These are phyloP conservation scores for Macrosiphum euphorbiae DNA, from an alignment of 2,888 invertebrate species.

Conservation along the genomic window DNA sequence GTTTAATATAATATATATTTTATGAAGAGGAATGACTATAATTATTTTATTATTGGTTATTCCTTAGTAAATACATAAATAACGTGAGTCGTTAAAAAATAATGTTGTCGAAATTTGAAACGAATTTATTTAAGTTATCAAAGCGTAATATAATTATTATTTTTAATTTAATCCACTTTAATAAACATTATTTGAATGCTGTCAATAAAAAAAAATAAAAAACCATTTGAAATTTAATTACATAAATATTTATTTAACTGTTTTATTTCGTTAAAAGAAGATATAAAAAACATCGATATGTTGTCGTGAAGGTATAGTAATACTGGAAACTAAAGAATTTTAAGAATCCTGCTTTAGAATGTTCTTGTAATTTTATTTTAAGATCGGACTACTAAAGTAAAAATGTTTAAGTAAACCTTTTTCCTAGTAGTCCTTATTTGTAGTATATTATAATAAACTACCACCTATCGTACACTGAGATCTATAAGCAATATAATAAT, in stretches of 20 bases:
- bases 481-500: background rate
- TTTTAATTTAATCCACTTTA: background rate
- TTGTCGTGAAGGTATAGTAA: background rate
- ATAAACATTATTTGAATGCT: background rate
- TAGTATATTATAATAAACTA: background rate
- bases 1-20: background rate
- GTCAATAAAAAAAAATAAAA: background rate
- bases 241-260: background rate
- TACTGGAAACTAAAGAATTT: background rate
- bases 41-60: background rate
- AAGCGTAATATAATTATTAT: background rate
- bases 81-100: background rate
- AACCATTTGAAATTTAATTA: background rate
- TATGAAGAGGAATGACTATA: background rate
- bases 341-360: background rate
- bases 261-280: background rate
- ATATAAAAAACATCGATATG: background rate
- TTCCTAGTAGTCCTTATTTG: no score
- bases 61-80: background rate
- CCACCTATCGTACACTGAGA: background rate
- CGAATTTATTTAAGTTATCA: background rate
- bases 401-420: background rate
- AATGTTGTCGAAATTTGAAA: background rate
- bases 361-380: slow-evolving; percentile 34
- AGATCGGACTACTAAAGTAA: background rate